These are phyloP conservation scores for Globodera rostochiensis DNA, from an alignment of 1,140 invertebrate genomes.

Conservation along the genomic window DNA sequence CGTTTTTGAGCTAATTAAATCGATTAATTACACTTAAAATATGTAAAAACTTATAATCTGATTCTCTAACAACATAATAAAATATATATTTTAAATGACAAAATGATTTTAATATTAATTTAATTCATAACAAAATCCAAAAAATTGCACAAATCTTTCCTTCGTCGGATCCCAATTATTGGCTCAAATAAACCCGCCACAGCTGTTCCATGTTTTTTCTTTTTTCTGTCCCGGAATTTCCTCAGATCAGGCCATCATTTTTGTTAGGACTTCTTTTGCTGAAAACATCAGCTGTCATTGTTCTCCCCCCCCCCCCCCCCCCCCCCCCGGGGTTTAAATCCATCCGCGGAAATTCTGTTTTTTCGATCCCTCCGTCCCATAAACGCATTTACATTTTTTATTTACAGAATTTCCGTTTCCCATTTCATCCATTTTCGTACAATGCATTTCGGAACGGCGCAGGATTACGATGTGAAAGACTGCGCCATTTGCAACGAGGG, in stretches of 20 bases:
- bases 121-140: no score
- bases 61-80: no score
- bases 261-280: background rate
- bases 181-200: background rate
- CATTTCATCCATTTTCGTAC: background rate
- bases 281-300: background rate
- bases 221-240: background rate
- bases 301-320: background rate
- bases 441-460: conserved; percentile 15
- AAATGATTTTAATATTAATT: no score
- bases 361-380: background rate
- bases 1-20: no score
- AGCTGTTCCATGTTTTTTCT: background rate
- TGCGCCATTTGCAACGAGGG: conserved; percentile 28
- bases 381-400: background rate
- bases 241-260: background rate
- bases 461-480: conserved; percentile 21
- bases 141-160: no score
- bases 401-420: background rate
- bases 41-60: no score
- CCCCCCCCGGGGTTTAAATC: background rate
- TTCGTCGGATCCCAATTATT: no score
- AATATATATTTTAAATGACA: no score
- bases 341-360: background rate
- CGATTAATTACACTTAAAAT: no score